Evolutionary conservation across 2,888 invertebrate species (phyloP).

Genomic region (Chrysotoxum bicinctum): DNA sequence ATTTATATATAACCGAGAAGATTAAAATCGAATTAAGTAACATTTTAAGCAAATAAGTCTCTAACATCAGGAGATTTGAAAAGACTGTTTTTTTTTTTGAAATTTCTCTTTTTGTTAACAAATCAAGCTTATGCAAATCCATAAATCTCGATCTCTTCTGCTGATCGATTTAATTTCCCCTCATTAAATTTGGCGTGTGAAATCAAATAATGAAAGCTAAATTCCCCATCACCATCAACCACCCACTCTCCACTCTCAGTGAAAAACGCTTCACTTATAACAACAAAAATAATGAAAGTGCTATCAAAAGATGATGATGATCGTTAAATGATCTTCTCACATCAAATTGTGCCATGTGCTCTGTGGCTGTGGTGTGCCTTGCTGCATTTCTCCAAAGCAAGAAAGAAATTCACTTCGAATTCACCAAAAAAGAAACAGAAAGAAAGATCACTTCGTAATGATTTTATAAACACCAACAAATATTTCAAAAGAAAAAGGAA

Average conservation of each 20-base stretch:
- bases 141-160: constrained; percentile 3
- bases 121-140: background rate
- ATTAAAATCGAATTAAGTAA: background rate
- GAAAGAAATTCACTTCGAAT: constrained; percentile 19
- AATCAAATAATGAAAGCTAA: constrained; percentile 24
- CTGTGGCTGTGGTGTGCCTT: background rate
- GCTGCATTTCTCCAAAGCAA: constrained; percentile 27
- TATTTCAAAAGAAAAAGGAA: constrained; percentile 25
- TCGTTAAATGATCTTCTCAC: constrained; percentile 34
- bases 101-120: background rate
- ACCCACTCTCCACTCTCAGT: constrained; percentile 6
- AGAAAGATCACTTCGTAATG: constrained; percentile 14
- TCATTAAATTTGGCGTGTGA: constrained; percentile 11
- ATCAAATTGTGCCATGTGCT: constrained; percentile 28
- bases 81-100: background rate
- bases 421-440: background rate
- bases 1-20: no score
- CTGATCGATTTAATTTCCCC: constrained; percentile 22
- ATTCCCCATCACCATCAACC: constrained; percentile 1
- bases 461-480: constrained; percentile 23
- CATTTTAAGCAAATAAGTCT: background rate
- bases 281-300: constrained; percentile 52
- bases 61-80: background rate
- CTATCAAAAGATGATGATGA: constrained; percentile 54
- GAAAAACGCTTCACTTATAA: constrained; percentile 20